Evolutionary conservation across 2,797 vertebrate species (phyloP).

Genomic region (Halcyon badia): DNA sequence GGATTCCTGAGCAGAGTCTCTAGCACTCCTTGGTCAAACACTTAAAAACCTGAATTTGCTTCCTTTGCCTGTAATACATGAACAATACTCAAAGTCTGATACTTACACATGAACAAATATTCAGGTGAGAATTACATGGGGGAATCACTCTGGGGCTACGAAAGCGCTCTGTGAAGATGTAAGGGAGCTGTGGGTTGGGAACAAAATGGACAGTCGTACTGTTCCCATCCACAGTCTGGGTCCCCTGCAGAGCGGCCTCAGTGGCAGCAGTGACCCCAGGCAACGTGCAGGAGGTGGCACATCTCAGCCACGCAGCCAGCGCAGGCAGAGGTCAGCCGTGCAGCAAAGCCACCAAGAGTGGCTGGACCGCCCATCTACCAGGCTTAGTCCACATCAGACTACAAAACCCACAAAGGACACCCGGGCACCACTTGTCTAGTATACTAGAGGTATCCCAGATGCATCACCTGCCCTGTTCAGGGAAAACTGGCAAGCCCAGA

Average conservation of each 20-base stretch:
- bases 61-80: not conserved
- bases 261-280: not conserved
- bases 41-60: not conserved
- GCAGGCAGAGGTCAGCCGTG: not conserved
- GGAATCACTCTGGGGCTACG: not conserved
- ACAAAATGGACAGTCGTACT: not conserved
- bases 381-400: not conserved
- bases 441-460: not conserved
- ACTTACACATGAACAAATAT: no score
- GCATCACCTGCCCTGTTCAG: not conserved
- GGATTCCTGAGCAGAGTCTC: not conserved
- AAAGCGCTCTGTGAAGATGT: not conserved
- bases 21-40: not conserved
- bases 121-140: not conserved
- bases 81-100: not conserved
- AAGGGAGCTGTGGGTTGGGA: not conserved
- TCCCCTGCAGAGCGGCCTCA: not conserved
- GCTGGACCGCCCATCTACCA: not conserved
- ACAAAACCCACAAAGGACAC: not conserved
- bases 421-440: rapidly evolving
- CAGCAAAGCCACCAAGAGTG: rapidly evolving
- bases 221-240: rapidly evolving
- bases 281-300: not conserved
- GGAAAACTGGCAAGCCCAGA: not conserved
- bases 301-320: not conserved